Base-by-base conservation (phyloP, 2,797 vertebrate species). In the Anguilla megastoma region DNA sequence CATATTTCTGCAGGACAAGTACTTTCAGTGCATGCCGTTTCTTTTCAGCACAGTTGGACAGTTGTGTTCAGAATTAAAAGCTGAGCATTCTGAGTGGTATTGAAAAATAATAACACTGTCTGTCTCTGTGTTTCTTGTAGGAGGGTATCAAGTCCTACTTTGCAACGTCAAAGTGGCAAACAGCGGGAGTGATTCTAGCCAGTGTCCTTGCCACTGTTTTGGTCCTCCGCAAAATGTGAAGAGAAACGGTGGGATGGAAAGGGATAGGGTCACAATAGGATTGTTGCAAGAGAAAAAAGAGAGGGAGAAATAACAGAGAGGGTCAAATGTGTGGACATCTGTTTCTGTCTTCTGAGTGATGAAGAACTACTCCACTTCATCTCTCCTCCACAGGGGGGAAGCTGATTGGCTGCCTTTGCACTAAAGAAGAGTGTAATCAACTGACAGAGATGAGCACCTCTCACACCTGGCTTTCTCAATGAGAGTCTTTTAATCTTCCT, bases 161-260 rank as follows among this genome's bases (percentile, higher is more conserved):
- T 0, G 97, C 97, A 54, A 98, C 98, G 0, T 97, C 98, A 0
- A 98, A 97, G 24, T 98, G 98, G 98, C 98, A 99, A 92, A 97
- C 96, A 0, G 86, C 97, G 50, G 96, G 95, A 0, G 97, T 98
- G 86, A 97, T 98, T 52, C 86, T 97, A 74, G 97, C 97, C 0
- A 98, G 98, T 0, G 97, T 98, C 86, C 96, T 99, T 89, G 97
- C 97, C 0, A 96, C 98, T 58, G 95, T 96, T 0, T 41, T 98
- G 3, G 98, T 98, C 88, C 96, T 98, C 91, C 97, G 97, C 93
- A 98, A 96, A 92, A 95, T 97, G 94, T 96, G 92, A 96, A 58
- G 54, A 36, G 50, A 80, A 83, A 60, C 36, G 33, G 80, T 30
- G 36, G 27, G 16, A 60, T 41, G 21, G 80, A 30, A 56, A 36